These are phyloP conservation scores for Clepsis dumicolana DNA, from an alignment of 2,888 invertebrate species.

Conservation along the genomic window DNA sequence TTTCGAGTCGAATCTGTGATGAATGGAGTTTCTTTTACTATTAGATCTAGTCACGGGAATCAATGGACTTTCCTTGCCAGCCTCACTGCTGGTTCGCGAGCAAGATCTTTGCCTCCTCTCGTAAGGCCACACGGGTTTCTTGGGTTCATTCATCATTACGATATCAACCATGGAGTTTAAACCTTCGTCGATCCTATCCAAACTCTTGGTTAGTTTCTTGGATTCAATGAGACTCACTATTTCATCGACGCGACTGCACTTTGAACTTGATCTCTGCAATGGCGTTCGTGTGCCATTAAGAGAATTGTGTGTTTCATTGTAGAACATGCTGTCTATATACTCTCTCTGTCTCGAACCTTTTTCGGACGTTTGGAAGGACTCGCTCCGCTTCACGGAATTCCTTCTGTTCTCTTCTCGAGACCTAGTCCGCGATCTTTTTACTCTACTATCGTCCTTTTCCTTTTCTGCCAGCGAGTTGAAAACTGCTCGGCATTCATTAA, in stretches of 20 bases:
- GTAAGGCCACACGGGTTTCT: slow-evolving; percentile 74
- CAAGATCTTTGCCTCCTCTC: slow-evolving; percentile 75
- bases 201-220: slow-evolving; percentile 89
- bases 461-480: slow-evolving; percentile 86
- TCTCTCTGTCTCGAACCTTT: slow-evolving; percentile 79
- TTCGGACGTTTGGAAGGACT: slow-evolving; percentile 80
- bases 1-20: slow-evolving; percentile 65
- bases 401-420: slow-evolving; percentile 74
- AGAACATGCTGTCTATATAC: slow-evolving; percentile 87
- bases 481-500: slow-evolving; percentile 84
- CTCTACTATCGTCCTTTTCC: slow-evolving; percentile 68
- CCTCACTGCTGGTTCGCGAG: slow-evolving; percentile 75
- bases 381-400: slow-evolving; percentile 76
- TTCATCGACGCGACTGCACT: slow-evolving; percentile 79
- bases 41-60: slow-evolving; percentile 70
- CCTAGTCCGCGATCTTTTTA: slow-evolving; percentile 70
- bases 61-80: slow-evolving; percentile 71
- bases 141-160: slow-evolving; percentile 87
- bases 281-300: slow-evolving; percentile 54
- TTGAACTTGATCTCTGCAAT: slow-evolving; percentile 67
- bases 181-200: slow-evolving; percentile 92
- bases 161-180: slow-evolving; percentile 91
- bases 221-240: slow-evolving; percentile 86
- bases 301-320: slow-evolving; percentile 79
- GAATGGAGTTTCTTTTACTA: slow-evolving; percentile 57